Percentiles rank a stretch among this genome's conserved stretches.
Evolutionary conservation across 2,797 vertebrate species (phyloP).

Genomic region (Peromyscus attwateri): DNA sequence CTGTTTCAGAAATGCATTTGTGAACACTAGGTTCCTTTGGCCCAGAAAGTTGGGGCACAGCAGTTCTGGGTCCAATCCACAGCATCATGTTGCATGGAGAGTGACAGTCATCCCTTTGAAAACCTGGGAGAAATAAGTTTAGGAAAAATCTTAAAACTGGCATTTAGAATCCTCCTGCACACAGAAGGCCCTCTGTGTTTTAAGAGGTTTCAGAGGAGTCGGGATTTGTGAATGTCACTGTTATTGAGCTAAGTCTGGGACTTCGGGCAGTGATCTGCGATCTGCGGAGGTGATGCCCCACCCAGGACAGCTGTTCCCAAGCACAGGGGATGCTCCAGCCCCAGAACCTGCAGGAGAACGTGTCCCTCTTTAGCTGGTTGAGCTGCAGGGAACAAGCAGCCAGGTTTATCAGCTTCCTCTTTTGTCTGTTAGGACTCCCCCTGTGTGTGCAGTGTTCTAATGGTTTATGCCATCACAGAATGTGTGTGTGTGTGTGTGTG

Average conservation of each 20-base stretch:
- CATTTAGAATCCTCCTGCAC: background rate
- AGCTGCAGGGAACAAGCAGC: background rate
- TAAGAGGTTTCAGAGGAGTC: background rate
- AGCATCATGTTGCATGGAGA: background rate
- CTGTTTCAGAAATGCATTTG: background rate
- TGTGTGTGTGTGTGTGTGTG: too few relatives aligned
- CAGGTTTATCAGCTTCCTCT: background rate
- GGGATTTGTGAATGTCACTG: background rate
- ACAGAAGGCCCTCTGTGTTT: background rate
- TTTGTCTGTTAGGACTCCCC: background rate
- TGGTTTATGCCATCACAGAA: background rate
- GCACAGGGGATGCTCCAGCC: background rate
- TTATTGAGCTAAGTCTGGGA: background rate
- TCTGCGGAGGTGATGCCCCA: background rate
- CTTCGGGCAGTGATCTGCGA: background rate
- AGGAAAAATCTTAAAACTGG: background rate
- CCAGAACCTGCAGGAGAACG: background rate
- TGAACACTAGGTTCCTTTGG: background rate
- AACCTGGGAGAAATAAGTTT: background rate
- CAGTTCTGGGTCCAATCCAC: accelerated
- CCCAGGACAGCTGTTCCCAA: background rate
- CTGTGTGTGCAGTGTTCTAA: background rate
- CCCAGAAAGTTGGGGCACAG: background rate
- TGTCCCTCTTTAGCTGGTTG: background rate
- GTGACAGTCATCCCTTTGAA: background rate